Base-by-base conservation (phyloP, 2,797 vertebrate species). In the Muscicapa comitata region DNA sequence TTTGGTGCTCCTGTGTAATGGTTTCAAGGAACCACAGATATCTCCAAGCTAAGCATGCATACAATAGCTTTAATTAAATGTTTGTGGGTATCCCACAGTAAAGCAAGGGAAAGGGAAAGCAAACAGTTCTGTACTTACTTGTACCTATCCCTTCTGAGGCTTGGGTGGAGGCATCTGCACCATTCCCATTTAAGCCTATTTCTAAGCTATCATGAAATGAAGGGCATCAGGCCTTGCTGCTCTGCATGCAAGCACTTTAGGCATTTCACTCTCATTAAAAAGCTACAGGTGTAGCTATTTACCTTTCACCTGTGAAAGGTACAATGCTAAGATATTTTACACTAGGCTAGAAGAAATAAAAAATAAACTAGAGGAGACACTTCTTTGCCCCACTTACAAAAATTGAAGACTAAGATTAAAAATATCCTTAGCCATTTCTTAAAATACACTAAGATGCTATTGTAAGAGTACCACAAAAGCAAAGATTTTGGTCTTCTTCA, bases 11-110 rank as follows among this genome's bases (percentile, higher is more conserved):
- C 90, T 87, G 67, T 76, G 80, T 94, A 95, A 92, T 3, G 78
- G 79, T 80, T 94, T 96, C 93, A 94, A 93, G 95, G 74, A 95
- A 93, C 43, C 85, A 91, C 73, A 93, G 93, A 81, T 88, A 96
- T 78, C 92, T 93, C 70, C 76, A 79, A 94, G 94, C 92, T 95
- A 94, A 94, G 96, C 84, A 88, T 91, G 87, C 89, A 93, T 85
- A 94, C 93, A 96, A 96, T 91, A 85, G 76, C 73, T 95, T 95
- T 95, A 96, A 96, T 97, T 96, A 96, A 97, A 97, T 97, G 91
- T 95, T 93, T 96, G 92, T 20, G 42, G 89, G 65, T 85, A 94
- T 92, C 89, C 91, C 95, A 93, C 89, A 91, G 89, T 90, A 95
- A 88, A 93, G 92, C 72, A 73, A 94, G 75, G 88, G 63, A 86